A percentile compares a stretch with the other conserved stretches of the same genome.
Evolutionary conservation across 2,888 invertebrate species (phyloP).

Genomic region (Ophion ellenae): DNA sequence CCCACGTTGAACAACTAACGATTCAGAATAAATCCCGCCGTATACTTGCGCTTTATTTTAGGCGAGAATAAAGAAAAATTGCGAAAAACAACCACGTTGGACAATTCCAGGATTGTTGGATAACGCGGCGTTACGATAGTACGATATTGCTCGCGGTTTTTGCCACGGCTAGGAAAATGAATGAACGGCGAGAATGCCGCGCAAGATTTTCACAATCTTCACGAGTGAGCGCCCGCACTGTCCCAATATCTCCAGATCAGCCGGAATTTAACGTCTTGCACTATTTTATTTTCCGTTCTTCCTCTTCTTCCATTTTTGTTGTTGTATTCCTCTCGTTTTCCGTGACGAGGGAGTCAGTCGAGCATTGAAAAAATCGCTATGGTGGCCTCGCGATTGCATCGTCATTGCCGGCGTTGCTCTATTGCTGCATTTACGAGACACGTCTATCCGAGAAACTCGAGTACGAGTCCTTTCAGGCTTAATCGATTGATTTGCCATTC

Average conservation of each 20-base stretch:
- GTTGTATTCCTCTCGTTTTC: conserved; percentile 33
- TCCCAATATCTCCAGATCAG: background rate
- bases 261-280: background rate
- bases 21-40: conserved; percentile 13
- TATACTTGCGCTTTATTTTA: background rate
- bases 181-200: background rate
- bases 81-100: conserved; percentile 1
- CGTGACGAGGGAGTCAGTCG: conserved; percentile 52
- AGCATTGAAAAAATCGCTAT: conserved; percentile 60
- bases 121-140: background rate
- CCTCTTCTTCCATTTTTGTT: conserved; percentile 19
- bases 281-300: background rate
- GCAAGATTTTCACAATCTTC: background rate
- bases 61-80: conserved; percentile 8
- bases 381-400: conserved; percentile 55
- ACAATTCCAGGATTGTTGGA: conserved; percentile 11
- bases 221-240: background rate
- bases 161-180: background rate
- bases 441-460: background rate
- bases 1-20: conserved; percentile 29
- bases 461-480: background rate
- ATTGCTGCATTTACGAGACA: conserved; percentile 38
- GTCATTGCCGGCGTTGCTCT: conserved; percentile 54
- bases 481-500: background rate
- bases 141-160: background rate